Conservation (phyloP, 2,113 vertebrate genomes). For the Crotalus viridis region DNA sequence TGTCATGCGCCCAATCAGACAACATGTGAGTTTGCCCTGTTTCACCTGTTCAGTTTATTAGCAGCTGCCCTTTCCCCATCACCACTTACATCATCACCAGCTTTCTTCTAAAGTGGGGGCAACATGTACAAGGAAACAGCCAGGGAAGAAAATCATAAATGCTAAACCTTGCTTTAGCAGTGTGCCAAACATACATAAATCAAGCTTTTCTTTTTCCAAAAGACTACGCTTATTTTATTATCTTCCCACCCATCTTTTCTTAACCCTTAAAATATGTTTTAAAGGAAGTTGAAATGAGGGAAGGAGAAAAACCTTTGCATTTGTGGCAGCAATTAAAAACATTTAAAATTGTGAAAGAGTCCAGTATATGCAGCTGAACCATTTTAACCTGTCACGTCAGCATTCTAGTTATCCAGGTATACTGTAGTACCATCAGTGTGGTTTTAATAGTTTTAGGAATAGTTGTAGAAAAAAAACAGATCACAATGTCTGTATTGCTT, state of each 20-base stretch:
- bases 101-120: not conserved
- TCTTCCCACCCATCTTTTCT: slow-evolving; percentile 5
- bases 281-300: not conserved
- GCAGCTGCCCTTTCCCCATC: not conserved
- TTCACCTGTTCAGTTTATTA: not conserved
- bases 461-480: not conserved
- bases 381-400: not conserved
- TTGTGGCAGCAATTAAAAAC: slow-evolving; percentile 20
- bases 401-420: not conserved
- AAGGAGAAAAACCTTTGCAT: not conserved
- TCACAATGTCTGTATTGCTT: not conserved
- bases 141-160: slow-evolving; percentile 3
- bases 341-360: not conserved
- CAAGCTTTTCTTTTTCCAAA: slow-evolving; percentile 6
- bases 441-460: not conserved
- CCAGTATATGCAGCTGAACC: slow-evolving; percentile 2
- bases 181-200: slow-evolving; percentile 19
- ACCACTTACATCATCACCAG: not conserved
- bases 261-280: slow-evolving; percentile 3
- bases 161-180: not conserved
- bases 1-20: not conserved
- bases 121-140: not conserved
- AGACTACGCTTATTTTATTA: slow-evolving; percentile 6
- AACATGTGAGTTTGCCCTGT: not conserved
- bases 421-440: not conserved